phyloP scores from a whole-genome alignment of 2,888 invertebrate species.

The Adelphocoris suturalis region DNA sequence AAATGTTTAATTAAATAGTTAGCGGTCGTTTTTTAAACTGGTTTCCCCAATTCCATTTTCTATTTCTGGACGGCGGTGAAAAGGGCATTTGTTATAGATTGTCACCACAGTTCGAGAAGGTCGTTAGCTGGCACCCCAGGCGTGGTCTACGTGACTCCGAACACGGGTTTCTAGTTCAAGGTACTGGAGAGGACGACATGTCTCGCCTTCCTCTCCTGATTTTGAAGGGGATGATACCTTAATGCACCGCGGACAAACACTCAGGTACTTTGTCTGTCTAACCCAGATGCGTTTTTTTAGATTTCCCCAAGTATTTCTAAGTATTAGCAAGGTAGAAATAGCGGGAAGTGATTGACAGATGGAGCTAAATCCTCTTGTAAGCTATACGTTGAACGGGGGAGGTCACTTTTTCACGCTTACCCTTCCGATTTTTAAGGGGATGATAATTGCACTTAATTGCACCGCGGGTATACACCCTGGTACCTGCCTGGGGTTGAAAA shows the following conservation, averaged over 20 bases:
- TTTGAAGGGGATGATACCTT: slow-evolving; percentile 21
- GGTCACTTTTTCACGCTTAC: too few species aligned
- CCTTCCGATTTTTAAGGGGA: too few species aligned
- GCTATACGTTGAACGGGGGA: too few species aligned
- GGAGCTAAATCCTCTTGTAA: neutral
- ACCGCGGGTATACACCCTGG: too few species aligned
- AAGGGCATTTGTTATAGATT: slow-evolving; percentile 18
- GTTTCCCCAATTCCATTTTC: neutral
- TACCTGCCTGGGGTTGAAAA: too few species aligned
- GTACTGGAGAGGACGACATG: slow-evolving; percentile 1
- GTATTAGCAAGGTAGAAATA: neutral
- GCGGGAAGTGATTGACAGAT: neutral
- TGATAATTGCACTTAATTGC: too few species aligned
- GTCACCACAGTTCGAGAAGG: slow-evolving; percentile 21
- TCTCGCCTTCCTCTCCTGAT: neutral
- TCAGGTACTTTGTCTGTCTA: neutral
- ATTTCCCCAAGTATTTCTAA: neutral
- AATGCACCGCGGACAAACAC: neutral
- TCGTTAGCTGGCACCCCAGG: neutral
- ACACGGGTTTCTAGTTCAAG: slow-evolving; percentile 29
- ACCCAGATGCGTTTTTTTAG: neutral
- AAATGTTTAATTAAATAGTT: slow-evolving; percentile 36
- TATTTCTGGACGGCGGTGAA: neutral
- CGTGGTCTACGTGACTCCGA: slow-evolving; percentile 6
- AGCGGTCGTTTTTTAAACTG: slow-evolving; percentile 20